Conservation (phyloP, 1,140 invertebrate genomes). For the Pectinophora gossypiella region DNA sequence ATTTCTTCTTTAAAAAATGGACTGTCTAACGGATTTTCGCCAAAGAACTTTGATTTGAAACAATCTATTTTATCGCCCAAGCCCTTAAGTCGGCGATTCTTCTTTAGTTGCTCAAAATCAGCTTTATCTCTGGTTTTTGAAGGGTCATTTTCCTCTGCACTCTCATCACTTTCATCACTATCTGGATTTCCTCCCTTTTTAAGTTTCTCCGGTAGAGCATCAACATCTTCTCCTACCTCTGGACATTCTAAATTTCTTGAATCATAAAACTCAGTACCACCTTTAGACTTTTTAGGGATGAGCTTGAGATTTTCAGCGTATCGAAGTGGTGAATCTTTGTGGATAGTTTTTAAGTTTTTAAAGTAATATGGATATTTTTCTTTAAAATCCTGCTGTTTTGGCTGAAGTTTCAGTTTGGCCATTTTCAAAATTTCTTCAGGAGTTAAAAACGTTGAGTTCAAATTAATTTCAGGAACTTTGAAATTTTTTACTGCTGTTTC, state of each 20-base stretch:
- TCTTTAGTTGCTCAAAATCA: slow-evolving; percentile 35
- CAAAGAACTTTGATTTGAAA: slow-evolving; percentile 84
- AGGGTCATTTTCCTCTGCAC: slow-evolving; percentile 24
- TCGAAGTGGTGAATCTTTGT: slow-evolving; percentile 75
- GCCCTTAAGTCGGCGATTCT: slow-evolving; percentile 61
- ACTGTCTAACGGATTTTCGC: slow-evolving; percentile 83
- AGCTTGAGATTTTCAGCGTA: slow-evolving; percentile 77
- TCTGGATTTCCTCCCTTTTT: slow-evolving; percentile 61
- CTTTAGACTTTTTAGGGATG: slow-evolving; percentile 75
- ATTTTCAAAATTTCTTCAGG: slow-evolving; percentile 34
- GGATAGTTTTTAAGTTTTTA: slow-evolving; percentile 42
- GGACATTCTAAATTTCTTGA: slow-evolving; percentile 67
- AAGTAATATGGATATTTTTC: slow-evolving; percentile 76
- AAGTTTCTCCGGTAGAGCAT: slow-evolving; percentile 74
- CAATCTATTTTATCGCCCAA: slow-evolving; percentile 85
- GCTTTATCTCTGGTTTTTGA: slow-evolving; percentile 15
- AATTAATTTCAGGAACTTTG: slow-evolving; percentile 41
- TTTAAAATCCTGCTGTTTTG: slow-evolving; percentile 22
- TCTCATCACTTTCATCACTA: slow-evolving; percentile 33
- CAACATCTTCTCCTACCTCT: slow-evolving; percentile 70
- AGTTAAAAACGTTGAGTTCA: slow-evolving; percentile 40
- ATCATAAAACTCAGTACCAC: slow-evolving; percentile 78
- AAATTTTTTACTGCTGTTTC: slow-evolving; percentile 22
- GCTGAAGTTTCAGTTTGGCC: slow-evolving; percentile 25
- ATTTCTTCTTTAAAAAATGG: slow-evolving; percentile 81